These are phyloP conservation scores for Sinodicranocentrus sp. DNA, from an alignment of 2,888 invertebrate species.

Conservation along the genomic window DNA sequence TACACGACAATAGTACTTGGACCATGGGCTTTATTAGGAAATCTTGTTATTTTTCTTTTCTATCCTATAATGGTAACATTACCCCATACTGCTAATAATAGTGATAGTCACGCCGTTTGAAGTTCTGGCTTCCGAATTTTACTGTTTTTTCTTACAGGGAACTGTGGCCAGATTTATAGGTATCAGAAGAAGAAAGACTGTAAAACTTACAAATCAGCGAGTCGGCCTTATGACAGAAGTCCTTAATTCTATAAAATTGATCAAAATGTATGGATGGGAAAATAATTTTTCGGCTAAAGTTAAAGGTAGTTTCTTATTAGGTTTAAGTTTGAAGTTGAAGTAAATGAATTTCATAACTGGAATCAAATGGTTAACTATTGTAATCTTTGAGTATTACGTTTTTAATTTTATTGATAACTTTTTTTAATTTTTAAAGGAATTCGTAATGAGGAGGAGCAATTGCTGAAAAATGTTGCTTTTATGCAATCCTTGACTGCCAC, in stretches of 20 bases:
- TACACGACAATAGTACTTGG: constrained; percentile 79
- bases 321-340: too few relatives aligned
- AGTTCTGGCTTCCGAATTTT: background rate
- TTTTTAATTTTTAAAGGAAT: constrained; percentile 74
- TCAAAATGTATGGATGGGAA: constrained; percentile 82
- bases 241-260: constrained; percentile 80
- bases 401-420: constrained; percentile 11
- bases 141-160: constrained; percentile 75
- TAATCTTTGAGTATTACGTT: background rate
- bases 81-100: too few relatives aligned
- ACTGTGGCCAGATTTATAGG: constrained; percentile 77
- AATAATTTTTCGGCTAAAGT: constrained; percentile 80
- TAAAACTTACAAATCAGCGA: constrained; percentile 78
- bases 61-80: constrained; percentile 79
- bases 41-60: constrained; percentile 78
- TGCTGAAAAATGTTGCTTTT: constrained; percentile 79
- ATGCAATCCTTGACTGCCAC: constrained; percentile 79
- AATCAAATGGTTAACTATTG: too few relatives aligned
- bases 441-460: constrained; percentile 78
- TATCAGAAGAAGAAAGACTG: constrained; percentile 77
- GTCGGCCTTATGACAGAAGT: constrained; percentile 80
- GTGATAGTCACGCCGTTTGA: too few relatives aligned
- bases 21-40: constrained; percentile 79
- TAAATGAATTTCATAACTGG: too few relatives aligned
- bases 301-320: too few relatives aligned